A percentile compares a stretch with the other conserved stretches of the same genome.
These are phyloP conservation scores for Drosophila putrida DNA, from an alignment of 2,888 invertebrate genomes.

Conservation along the genomic window DNA sequence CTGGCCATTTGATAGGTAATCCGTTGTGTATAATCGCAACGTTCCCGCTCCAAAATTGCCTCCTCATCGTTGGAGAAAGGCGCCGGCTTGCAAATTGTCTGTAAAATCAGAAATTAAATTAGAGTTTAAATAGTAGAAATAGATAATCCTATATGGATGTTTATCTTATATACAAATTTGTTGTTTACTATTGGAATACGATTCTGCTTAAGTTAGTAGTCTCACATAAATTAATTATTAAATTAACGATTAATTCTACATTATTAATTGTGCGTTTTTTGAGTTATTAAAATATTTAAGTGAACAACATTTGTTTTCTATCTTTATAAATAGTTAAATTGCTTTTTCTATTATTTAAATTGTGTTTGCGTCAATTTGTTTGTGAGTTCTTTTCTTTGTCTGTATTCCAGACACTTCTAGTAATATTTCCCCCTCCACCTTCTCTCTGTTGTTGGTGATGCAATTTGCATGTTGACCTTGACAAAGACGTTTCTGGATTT, in stretches of 20 bases:
- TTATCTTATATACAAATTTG: no score
- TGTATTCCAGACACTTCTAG: background rate
- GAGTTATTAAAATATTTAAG: no score
- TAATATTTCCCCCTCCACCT: background rate
- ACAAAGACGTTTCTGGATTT: constrained; percentile 30
- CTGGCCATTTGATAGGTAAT: constrained; percentile 94
- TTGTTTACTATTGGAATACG: background rate
- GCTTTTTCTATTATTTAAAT: no score
- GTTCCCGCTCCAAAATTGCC: constrained; percentile 90
- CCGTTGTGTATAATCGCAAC: constrained; percentile 92
- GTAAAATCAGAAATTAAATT: constrained; percentile 41
- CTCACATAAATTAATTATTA: no score
- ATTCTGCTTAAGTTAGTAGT: background rate
- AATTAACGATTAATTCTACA: no score
- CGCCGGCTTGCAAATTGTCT: constrained; percentile 93
- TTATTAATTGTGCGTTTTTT: no score
- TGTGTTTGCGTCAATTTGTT: no score
- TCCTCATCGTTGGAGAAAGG: constrained; percentile 94
- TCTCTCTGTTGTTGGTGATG: constrained; percentile 29
- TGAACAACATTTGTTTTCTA: no score
- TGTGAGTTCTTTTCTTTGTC: no score
- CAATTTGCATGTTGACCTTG: constrained; percentile 42
- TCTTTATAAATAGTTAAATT: no score
- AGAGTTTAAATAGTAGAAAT: background rate
- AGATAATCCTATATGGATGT: background rate